Evolutionary conservation across 2,797 vertebrate genomes (phyloP).

Genomic region (Chlorospingus semifuscus): DNA sequence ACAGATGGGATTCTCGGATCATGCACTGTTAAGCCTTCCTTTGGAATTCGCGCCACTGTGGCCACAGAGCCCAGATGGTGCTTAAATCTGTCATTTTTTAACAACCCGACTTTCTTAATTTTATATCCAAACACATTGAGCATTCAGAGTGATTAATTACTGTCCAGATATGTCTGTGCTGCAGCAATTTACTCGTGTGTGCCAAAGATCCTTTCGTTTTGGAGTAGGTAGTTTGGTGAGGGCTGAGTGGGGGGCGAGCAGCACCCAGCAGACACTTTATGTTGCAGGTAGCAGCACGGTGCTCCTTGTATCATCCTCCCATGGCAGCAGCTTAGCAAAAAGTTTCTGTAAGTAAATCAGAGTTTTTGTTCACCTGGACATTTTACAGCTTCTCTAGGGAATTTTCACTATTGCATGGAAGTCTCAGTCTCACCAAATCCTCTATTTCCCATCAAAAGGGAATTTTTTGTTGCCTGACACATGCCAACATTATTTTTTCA

Average conservation of each 20-base stretch:
- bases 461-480: not conserved
- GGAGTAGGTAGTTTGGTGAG: slow-evolving; percentile 4
- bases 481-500: not conserved
- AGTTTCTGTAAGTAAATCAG: not conserved
- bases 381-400: not conserved
- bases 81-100: slow-evolving; percentile 84
- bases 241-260: not conserved
- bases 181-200: slow-evolving; percentile 18
- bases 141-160: slow-evolving; percentile 79
- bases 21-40: slow-evolving; percentile 82
- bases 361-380: not conserved
- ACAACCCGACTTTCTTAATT: slow-evolving; percentile 80
- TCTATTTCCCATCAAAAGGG: not conserved
- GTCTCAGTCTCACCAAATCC: not conserved
- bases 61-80: slow-evolving; percentile 82
- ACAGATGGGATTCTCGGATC: slow-evolving; percentile 84
- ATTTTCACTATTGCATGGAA: not conserved
- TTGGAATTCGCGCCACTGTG: slow-evolving; percentile 81
- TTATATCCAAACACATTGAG: slow-evolving; percentile 78
- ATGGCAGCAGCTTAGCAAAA: not conserved
- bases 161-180: slow-evolving; percentile 74
- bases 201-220: slow-evolving; percentile 47
- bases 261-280: not conserved
- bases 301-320: not conserved
- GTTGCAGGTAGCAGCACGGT: not conserved